Evolutionary conservation across 2,888 invertebrate genomes (phyloP).

Genomic region (Tetragonisca angustula): DNA sequence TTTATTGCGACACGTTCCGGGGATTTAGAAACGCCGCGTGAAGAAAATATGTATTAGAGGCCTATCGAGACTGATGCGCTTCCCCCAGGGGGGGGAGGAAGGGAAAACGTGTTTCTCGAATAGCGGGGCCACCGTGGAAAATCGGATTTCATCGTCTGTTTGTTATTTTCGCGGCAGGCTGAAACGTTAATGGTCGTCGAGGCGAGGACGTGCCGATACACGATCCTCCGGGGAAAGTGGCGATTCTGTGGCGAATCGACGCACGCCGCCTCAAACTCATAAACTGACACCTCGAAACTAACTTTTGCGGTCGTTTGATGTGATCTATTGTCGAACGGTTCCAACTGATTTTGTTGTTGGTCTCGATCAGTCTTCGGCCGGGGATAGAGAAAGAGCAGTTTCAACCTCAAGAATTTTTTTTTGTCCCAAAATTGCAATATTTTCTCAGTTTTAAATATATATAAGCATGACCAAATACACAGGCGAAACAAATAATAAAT

Average conservation of each 20-base stretch:
- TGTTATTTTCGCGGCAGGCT: constrained; percentile 47
- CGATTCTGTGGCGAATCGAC: constrained; percentile 22
- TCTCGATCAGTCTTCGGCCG: background rate
- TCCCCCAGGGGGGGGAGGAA: no score
- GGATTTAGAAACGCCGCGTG: constrained; percentile 34
- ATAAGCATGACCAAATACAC: no score
- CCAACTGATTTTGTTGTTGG: background rate
- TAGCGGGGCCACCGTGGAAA: constrained; percentile 52
- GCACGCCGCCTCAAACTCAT: constrained; percentile 9
- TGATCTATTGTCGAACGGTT: background rate
- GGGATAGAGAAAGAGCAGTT: no score
- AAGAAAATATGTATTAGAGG: constrained; percentile 24
- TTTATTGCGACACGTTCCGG: constrained; percentile 62
- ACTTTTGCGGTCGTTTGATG: constrained; percentile 4
- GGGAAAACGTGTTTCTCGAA: constrained; percentile 33
- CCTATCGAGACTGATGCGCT: constrained; percentile 11
- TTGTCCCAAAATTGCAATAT: no score
- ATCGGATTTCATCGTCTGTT: constrained; percentile 64
- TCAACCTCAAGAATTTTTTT: no score
- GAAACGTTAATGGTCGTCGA: constrained; percentile 44
- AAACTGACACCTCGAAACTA: constrained; percentile 8
- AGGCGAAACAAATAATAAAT: no score
- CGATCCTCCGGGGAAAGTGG: constrained; percentile 5
- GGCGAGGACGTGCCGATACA: constrained; percentile 17
- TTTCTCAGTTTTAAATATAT: no score